These are phyloP conservation scores for Octonoba sinensis DNA, from an alignment of 2,888 invertebrate genomes.

Conservation along the genomic window DNA sequence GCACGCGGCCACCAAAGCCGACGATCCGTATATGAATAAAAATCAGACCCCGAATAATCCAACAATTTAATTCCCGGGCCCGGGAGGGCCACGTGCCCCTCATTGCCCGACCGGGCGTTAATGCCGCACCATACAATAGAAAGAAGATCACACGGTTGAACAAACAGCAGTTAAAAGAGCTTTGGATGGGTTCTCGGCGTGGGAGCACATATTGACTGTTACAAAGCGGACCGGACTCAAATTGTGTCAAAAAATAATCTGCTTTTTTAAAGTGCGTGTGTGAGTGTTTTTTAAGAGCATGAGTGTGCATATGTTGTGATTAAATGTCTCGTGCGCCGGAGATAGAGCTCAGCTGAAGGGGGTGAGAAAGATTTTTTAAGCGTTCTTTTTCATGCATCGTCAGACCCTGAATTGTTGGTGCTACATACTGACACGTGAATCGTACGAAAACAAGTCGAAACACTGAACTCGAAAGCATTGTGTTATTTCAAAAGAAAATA, in stretches of 20 bases:
- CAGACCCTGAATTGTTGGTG: no score
- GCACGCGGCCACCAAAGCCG: slow-evolving; percentile 15
- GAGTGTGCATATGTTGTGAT: neutral
- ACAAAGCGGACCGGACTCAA: slow-evolving; percentile 5
- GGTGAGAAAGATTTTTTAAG: no score
- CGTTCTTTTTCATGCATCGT: no score
- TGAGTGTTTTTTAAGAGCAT: slow-evolving; percentile 10
- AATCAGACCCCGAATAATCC: slow-evolving; percentile 31
- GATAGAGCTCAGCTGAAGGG: neutral
- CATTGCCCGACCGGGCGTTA: slow-evolving; percentile 9
- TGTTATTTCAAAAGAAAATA: no score
- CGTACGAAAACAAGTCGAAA: no score
- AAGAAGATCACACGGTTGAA: slow-evolving; percentile 31
- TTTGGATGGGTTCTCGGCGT: slow-evolving; percentile 12
- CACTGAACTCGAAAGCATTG: no score
- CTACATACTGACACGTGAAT: no score
- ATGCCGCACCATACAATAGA: slow-evolving; percentile 3
- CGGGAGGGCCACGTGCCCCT: slow-evolving; percentile 13
- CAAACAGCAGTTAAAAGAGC: slow-evolving; percentile 25
- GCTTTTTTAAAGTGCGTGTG: neutral
- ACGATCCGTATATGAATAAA: slow-evolving; percentile 34
- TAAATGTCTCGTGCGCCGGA: neutral
- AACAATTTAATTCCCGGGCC: slow-evolving; percentile 30
- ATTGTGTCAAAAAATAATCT: slow-evolving; percentile 10
- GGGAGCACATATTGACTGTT: slow-evolving; percentile 15